These are phyloP conservation scores for Miichthys miiuy DNA, from an alignment of 2,797 vertebrate species.

Conservation along the genomic window DNA sequence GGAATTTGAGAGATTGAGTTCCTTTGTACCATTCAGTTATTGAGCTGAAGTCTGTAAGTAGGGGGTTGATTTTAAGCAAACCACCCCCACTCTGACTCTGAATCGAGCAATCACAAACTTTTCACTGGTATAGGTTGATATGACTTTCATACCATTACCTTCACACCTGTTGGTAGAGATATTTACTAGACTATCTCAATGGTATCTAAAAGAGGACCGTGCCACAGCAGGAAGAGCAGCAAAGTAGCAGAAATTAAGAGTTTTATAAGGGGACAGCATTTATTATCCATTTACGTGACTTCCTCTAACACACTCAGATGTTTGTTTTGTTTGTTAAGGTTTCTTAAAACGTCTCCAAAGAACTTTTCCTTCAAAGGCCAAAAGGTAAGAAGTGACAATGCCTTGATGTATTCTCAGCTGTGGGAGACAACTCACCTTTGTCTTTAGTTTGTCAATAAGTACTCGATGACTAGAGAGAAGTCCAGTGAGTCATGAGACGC, in stretches of 20 bases:
- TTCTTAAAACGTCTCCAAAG: slow-evolving; percentile 21
- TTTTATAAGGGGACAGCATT: not conserved
- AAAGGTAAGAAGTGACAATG: slow-evolving; percentile 34
- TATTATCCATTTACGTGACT: not conserved
- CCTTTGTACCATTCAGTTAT: slow-evolving; percentile 1
- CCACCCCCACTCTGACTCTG: slow-evolving; percentile 1
- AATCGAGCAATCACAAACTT: slow-evolving; percentile 41
- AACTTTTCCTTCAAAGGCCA: slow-evolving; percentile 44
- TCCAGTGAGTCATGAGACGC: slow-evolving; percentile 62
- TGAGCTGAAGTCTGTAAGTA: slow-evolving; percentile 30
- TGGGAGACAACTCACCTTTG: slow-evolving; percentile 62
- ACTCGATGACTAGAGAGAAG: slow-evolving; percentile 37
- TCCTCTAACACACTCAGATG: slow-evolving; percentile 1
- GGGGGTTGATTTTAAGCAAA: slow-evolving; percentile 57
- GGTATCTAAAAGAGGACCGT: not conserved
- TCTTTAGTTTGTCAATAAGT: slow-evolving; percentile 60
- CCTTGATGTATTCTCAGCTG: slow-evolving; percentile 65
- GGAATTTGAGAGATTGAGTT: slow-evolving; percentile 9
- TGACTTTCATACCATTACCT: slow-evolving; percentile 1
- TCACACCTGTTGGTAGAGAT: slow-evolving; percentile 12
- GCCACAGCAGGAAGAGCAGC: not conserved
- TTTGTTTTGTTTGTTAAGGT: slow-evolving; percentile 22
- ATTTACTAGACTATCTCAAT: not conserved
- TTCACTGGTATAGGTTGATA: slow-evolving; percentile 16
- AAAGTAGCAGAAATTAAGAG: not conserved